phyloP scores from a whole-genome alignment of 2,797 vertebrate species.

The Myotis myotis region DNA sequence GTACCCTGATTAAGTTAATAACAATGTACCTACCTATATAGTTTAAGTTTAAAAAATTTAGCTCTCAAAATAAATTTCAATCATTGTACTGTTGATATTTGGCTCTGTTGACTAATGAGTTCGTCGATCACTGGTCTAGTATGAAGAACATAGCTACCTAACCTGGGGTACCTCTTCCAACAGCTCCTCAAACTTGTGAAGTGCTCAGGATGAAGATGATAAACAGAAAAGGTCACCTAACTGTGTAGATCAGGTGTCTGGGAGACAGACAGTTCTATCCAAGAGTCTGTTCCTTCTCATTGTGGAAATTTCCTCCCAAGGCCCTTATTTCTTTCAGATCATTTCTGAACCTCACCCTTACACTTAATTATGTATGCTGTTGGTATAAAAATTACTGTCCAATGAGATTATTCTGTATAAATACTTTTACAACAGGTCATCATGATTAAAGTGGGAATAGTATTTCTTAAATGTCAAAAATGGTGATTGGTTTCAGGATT shows the following conservation, averaged over 20 bases:
- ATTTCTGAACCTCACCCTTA: constrained; percentile 75
- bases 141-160: neutral
- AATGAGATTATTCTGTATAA: constrained; percentile 82
- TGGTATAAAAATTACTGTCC: constrained; percentile 79
- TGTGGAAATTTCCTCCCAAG: constrained; percentile 75
- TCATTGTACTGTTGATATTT: too few species aligned
- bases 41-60: too few species aligned
- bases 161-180: neutral
- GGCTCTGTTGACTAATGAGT: too few species aligned
- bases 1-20: too few species aligned
- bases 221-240: neutral
- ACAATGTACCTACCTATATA: too few species aligned
- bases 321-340: constrained; percentile 76
- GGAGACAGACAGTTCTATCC: constrained; percentile 32
- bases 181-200: constrained; percentile 10
- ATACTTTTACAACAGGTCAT: constrained; percentile 82
- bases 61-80: too few species aligned
- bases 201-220: neutral
- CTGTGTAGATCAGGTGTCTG: neutral
- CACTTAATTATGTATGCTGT: constrained; percentile 81
- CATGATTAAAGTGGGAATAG: constrained; percentile 78
- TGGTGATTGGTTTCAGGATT: constrained; percentile 81
- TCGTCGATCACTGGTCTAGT: neutral
- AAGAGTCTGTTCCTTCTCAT: constrained; percentile 78
- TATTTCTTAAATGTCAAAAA: constrained; percentile 83